phyloP scores from a whole-genome alignment of 2,113 vertebrate species.

The Passer montanus region DNA sequence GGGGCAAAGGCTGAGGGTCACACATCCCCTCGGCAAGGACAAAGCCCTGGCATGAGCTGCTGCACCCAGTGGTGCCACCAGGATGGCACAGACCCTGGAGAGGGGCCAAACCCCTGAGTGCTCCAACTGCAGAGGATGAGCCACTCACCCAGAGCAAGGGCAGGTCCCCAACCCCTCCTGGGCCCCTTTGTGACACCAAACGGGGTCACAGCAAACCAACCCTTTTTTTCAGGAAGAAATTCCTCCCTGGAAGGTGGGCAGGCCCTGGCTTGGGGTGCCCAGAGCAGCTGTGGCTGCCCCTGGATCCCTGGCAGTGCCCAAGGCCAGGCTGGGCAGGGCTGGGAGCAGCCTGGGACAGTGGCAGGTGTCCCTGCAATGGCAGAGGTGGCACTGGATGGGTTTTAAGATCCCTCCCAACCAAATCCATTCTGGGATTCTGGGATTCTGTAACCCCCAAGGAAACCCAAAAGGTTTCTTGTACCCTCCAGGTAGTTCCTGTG shows the following conservation, averaged over 20 bases:
- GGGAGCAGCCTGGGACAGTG: not conserved
- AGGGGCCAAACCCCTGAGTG: accelerated
- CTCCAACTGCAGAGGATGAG: not conserved
- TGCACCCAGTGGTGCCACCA: not conserved
- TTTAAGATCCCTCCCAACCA: not conserved
- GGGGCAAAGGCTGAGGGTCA: not conserved
- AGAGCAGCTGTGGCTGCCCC: not conserved
- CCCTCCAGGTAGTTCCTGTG: no score
- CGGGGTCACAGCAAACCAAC: not conserved
- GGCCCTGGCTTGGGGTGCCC: not conserved
- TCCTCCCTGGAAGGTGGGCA: accelerated
- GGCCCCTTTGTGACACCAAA: not conserved
- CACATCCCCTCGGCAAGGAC: not conserved
- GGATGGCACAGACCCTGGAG: not conserved
- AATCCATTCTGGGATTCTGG: not conserved
- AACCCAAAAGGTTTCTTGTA: not conserved
- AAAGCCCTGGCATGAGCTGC: accelerated
- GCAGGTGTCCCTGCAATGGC: not conserved
- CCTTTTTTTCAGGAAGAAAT: not conserved
- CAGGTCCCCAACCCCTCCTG: accelerated
- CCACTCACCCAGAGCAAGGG: accelerated
- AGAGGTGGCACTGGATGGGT: not conserved
- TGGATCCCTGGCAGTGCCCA: not conserved
- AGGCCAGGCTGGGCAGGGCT: not conserved
- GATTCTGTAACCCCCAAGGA: accelerated